A percentile compares a stretch with the other conserved stretches of the same genome.
phyloP scores from a whole-genome alignment of 2,113 vertebrate species.

The Odontesthes bonariensis region DNA sequence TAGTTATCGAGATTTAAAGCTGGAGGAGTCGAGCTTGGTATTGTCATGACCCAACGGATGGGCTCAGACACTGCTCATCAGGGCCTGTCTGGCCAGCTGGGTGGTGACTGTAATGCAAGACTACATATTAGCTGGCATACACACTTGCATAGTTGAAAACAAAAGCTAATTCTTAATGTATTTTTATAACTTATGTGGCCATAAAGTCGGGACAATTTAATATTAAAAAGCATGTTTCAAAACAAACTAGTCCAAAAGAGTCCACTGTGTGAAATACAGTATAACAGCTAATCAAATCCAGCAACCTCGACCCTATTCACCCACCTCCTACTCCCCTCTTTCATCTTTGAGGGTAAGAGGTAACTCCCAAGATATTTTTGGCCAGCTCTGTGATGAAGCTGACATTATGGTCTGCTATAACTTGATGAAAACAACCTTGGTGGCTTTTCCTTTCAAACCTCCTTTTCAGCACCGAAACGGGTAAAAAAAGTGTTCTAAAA shows the following conservation, averaged over 20 bases:
- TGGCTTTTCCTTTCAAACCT: neutral
- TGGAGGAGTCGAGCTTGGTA: constrained; percentile 22
- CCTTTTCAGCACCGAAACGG: neutral
- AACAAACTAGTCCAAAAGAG: neutral
- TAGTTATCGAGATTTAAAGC: constrained; percentile 43
- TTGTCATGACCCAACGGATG: constrained; percentile 3
- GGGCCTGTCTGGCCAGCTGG: constrained; percentile 37
- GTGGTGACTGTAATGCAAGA: constrained; percentile 26
- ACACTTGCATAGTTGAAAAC: no score
- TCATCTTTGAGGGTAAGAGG: neutral
- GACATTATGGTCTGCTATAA: neutral
- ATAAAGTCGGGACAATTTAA: no score
- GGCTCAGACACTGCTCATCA: constrained; percentile 56
- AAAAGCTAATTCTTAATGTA: no score
- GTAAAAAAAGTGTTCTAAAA: no score
- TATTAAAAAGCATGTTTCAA: neutral
- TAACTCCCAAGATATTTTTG: neutral
- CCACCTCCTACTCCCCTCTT: neutral
- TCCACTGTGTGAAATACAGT: no score
- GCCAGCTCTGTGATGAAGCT: neutral
- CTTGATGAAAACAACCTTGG: neutral
- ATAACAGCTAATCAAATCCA: neutral
- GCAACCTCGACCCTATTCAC: neutral
- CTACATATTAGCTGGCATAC: neutral
- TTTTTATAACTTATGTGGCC: no score